Percentiles rank a stretch among this genome's conserved stretches.
phyloP scores from a whole-genome alignment of 2,888 invertebrate genomes.

The Thymelicus acteon region DNA sequence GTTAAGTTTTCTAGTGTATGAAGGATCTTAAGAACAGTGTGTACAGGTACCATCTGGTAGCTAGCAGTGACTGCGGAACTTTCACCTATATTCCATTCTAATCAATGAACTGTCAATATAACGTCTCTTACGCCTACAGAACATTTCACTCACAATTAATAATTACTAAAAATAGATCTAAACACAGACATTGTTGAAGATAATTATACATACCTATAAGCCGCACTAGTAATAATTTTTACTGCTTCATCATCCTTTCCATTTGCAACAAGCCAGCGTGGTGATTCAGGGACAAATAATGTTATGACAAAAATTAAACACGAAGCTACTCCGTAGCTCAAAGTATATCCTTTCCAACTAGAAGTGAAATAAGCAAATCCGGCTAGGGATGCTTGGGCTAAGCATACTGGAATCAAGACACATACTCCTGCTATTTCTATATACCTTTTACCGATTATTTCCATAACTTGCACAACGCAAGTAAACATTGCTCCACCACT shows the following conservation, averaged over 20 bases:
- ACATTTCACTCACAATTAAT: too few relatives aligned
- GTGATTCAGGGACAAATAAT: slow-evolving; percentile 62
- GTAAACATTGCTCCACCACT: slow-evolving; percentile 90
- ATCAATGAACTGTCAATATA: too few relatives aligned
- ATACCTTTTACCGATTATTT: slow-evolving; percentile 80
- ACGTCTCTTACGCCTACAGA: too few relatives aligned
- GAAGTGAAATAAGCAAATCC: slow-evolving; percentile 56
- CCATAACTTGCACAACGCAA: slow-evolving; percentile 78
- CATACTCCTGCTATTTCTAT: slow-evolving; percentile 62
- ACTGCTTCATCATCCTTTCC: slow-evolving; percentile 54
- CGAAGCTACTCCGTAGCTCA: slow-evolving; percentile 50
- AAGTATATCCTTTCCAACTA: slow-evolving; percentile 56
- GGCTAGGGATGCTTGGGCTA: slow-evolving; percentile 51
- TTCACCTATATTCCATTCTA: too few relatives aligned
- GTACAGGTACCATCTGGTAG: too few relatives aligned
- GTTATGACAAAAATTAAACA: slow-evolving; percentile 49
- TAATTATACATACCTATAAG: slow-evolving; percentile 38
- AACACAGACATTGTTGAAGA: neutral
- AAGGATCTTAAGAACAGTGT: too few relatives aligned
- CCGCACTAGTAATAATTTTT: slow-evolving; percentile 55
- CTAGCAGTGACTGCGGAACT: too few relatives aligned
- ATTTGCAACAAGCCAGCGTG: slow-evolving; percentile 64
- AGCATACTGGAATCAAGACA: slow-evolving; percentile 52
- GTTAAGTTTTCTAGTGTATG: too few relatives aligned
- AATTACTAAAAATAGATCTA: too few relatives aligned